Percentiles rank a stretch among this genome's conserved stretches.
phyloP scores from a whole-genome alignment of 2,888 invertebrate species.

The Callyntrura guangdongensis region DNA sequence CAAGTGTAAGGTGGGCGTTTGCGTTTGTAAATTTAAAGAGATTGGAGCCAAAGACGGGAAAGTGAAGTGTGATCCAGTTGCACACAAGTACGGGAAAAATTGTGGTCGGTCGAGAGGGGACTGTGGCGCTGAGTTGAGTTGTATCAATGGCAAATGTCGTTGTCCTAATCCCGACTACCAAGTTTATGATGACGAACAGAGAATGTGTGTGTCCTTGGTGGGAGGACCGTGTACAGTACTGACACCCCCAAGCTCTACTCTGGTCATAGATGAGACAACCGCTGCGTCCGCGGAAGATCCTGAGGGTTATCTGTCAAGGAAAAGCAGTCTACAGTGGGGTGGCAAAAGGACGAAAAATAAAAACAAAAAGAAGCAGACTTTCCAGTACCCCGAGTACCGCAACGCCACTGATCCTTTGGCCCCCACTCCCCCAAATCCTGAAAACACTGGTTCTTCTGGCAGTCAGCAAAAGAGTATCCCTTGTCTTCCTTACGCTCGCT shows the following conservation, averaged over 20 bases:
- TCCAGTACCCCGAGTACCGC: neutral
- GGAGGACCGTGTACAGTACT: slow-evolving; percentile 79
- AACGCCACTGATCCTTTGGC: too few species aligned
- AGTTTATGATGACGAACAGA: slow-evolving; percentile 76
- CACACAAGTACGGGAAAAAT: slow-evolving; percentile 77
- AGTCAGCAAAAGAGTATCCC: slow-evolving; percentile 8
- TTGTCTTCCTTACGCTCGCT: slow-evolving; percentile 80
- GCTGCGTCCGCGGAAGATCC: neutral
- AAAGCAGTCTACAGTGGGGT: neutral
- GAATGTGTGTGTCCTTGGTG: slow-evolving; percentile 76
- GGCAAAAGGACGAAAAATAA: slow-evolving; percentile 38
- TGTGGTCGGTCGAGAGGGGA: slow-evolving; percentile 74
- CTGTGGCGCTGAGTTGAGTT: slow-evolving; percentile 78
- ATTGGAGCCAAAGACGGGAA: slow-evolving; percentile 68
- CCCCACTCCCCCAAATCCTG: neutral
- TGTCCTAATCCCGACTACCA: slow-evolving; percentile 82
- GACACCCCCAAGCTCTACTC: neutral
- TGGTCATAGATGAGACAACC: slow-evolving; percentile 27
- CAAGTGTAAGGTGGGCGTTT: slow-evolving; percentile 78
- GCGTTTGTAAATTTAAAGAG: slow-evolving; percentile 79
- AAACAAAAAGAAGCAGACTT: slow-evolving; percentile 36
- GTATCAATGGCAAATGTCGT: slow-evolving; percentile 80
- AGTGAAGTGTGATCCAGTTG: slow-evolving; percentile 74
- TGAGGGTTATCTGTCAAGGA: neutral
- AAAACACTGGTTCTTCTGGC: neutral